Evolutionary conservation across 1,140 invertebrate genomes (phyloP).

Genomic region (Marisa cornuarietis): DNA sequence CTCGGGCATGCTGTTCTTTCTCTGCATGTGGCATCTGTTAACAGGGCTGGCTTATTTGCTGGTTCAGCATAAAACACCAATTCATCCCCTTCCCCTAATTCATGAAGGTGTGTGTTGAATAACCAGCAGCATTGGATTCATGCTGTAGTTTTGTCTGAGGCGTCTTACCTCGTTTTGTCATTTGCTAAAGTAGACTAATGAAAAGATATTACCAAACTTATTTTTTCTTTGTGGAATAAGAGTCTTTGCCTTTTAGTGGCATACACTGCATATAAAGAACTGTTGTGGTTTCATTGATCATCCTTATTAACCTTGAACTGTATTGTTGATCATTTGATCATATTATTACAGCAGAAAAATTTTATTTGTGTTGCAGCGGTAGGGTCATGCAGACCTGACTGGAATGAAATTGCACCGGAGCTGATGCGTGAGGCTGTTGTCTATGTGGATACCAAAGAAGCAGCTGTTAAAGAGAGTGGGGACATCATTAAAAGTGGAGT

Average conservation of each 20-base stretch:
- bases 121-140: no score
- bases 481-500: slow-evolving; percentile 63
- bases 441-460: slow-evolving; percentile 63
- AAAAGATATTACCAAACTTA: no score
- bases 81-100: no score
- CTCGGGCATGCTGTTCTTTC: no score
- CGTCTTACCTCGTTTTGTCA: no score
- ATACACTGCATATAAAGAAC: background rate
- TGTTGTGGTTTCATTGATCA: background rate
- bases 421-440: slow-evolving; percentile 54
- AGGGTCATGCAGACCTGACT: slow-evolving; percentile 60
- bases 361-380: slow-evolving; percentile 54
- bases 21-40: no score
- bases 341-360: background rate
- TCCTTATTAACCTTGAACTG: background rate
- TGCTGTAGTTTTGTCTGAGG: no score
- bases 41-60: no score
- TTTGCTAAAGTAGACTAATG: no score
- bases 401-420: slow-evolving; percentile 60
- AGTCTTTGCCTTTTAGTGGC: background rate
- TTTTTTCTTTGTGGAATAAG: no score
- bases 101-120: no score
- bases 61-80: no score
- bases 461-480: slow-evolving; percentile 62
- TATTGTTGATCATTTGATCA: background rate